These are phyloP conservation scores for Sarotherodon lohbergeri DNA, from an alignment of 2,113 vertebrate species.

Conservation along the genomic window DNA sequence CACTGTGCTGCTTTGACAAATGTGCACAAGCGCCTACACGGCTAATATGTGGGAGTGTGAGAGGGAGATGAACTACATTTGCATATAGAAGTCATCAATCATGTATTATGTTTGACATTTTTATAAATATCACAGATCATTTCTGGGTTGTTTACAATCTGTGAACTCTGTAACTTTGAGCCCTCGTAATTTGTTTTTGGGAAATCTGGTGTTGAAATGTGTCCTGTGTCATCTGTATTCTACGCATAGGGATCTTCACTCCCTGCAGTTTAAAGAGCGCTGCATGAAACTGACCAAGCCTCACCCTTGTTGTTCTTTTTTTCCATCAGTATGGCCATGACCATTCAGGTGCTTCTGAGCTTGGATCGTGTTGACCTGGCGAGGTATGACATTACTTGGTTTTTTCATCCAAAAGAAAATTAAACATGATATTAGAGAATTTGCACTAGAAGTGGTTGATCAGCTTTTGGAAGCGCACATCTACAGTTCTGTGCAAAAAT, in stretches of 20 bases:
- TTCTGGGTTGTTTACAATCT: neutral
- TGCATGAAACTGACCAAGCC: neutral
- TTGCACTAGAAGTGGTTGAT: neutral
- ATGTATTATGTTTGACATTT: neutral
- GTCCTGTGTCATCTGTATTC: neutral
- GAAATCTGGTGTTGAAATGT: neutral
- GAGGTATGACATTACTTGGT: constrained; percentile 69
- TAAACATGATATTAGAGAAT: neutral
- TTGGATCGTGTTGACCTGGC: constrained; percentile 91
- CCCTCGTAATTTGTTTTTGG: neutral
- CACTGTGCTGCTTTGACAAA: neutral
- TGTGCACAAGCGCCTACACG: neutral
- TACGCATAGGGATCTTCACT: neutral
- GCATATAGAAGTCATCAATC: rapidly evolving
- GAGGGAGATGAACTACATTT: neutral
- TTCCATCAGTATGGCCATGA: constrained; percentile 84
- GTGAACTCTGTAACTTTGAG: neutral
- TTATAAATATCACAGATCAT: neutral
- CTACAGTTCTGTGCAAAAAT: neutral
- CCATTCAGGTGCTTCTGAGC: constrained; percentile 86
- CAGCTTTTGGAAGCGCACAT: neutral
- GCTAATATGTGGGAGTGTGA: neutral
- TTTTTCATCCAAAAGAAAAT: neutral
- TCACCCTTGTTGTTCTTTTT: neutral
- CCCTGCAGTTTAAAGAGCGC: neutral